Conservation (phyloP, 1,140 invertebrate species). For the Apolygus lucorum region DNA sequence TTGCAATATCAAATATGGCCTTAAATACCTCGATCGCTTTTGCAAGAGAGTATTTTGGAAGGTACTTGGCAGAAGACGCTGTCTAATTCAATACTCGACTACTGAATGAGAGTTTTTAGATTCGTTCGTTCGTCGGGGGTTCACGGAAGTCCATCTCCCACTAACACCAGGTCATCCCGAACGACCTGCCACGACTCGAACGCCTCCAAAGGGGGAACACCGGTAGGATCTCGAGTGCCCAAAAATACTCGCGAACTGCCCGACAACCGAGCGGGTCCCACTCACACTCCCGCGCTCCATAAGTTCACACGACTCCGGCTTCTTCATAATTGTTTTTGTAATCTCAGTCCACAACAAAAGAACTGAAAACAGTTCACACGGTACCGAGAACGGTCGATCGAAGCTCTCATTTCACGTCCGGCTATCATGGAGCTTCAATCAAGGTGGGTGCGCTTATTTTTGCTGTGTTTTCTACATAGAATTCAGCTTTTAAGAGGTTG, state of each 20-base stretch:
- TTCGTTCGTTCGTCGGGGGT: no score
- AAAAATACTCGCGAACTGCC: neutral
- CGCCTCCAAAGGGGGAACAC: neutral
- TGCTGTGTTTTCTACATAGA: neutral
- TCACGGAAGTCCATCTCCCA: neutral
- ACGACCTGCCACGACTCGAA: neutral
- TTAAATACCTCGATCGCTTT: no score
- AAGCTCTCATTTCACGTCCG: neutral
- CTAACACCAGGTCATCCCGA: neutral
- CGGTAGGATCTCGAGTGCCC: neutral
- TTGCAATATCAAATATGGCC: no score
- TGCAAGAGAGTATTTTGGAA: no score
- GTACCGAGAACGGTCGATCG: neutral
- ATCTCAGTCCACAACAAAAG: neutral
- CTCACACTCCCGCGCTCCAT: neutral
- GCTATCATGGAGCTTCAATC: slow-evolving; percentile 5
- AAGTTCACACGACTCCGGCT: neutral
- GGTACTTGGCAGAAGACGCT: no score
- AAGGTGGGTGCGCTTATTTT: neutral
- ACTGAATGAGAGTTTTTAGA: no score
- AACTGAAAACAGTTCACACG: slow-evolving; percentile 3
- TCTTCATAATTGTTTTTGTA: neutral
- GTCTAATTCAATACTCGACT: no score
- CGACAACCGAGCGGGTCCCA: neutral
- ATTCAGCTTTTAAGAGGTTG: no score